Conservation (phyloP, 64 coral and sea anemone genomes). For the Pocillopora verrucosa region DNA sequence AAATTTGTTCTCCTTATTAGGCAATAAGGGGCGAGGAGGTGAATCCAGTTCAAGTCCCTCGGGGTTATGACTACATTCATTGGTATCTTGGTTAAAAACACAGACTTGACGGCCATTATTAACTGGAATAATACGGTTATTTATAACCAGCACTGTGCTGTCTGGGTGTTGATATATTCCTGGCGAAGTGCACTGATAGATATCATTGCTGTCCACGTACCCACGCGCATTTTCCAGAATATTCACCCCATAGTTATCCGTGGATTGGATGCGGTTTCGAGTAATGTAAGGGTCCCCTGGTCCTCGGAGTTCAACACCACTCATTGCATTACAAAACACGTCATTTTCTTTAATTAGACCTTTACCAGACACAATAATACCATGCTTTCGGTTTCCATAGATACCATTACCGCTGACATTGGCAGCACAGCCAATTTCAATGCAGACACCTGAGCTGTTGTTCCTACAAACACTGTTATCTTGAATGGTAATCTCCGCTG, state of each 20-base stretch:
- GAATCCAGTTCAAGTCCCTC: constrained; percentile 55
- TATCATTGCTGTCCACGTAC: constrained; percentile 72
- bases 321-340: constrained; percentile 75
- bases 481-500: constrained; percentile 83
- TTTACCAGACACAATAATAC: constrained; percentile 75
- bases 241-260: constrained; percentile 65
- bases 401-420: constrained; percentile 92
- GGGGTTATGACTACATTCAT: constrained; percentile 55
- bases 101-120: constrained; percentile 55
- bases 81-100: constrained; percentile 34
- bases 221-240: constrained; percentile 85
- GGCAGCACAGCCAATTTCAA: constrained; percentile 69
- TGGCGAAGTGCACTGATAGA: constrained; percentile 52
- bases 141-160: constrained; percentile 73
- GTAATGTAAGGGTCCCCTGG: constrained; percentile 93
- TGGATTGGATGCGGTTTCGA: constrained; percentile 77
- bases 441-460: constrained; percentile 67
- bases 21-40: constrained; percentile 34
- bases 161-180: constrained; percentile 74
- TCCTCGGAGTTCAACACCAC: constrained; percentile 76
- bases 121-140: constrained; percentile 67
- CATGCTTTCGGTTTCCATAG: constrained; percentile 83
- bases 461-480: constrained; percentile 83
- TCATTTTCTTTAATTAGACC: constrained; percentile 94
- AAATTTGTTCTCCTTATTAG: constrained; percentile 56